phyloP scores from a whole-genome alignment of 1,140 invertebrate genomes.

The Galleria mellonella region DNA sequence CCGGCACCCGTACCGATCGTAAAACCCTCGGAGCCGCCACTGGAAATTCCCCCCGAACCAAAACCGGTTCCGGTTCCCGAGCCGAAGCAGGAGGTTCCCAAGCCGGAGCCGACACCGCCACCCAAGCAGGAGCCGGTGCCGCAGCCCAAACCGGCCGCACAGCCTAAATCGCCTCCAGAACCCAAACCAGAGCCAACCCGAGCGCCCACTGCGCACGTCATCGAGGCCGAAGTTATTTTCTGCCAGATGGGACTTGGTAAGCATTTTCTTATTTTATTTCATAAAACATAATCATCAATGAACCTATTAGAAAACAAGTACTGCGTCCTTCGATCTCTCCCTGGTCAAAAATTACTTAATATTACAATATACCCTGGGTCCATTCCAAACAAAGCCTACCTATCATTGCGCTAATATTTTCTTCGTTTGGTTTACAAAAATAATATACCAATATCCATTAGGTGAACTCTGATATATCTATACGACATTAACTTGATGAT shows the following conservation, averaged over 20 bases:
- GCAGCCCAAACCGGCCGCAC: slow-evolving; percentile 35
- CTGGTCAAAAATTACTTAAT: no score
- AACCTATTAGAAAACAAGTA: no score
- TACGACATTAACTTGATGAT: no score
- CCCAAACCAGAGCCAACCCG: slow-evolving; percentile 24
- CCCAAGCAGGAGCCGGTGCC: slow-evolving; percentile 58
- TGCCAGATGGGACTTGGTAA: slow-evolving; percentile 80
- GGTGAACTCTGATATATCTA: no score
- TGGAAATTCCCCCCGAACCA: slow-evolving; percentile 21
- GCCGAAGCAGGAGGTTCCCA: slow-evolving; percentile 13
- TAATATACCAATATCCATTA: no score
- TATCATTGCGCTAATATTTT: no score
- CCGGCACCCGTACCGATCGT: slow-evolving; percentile 7
- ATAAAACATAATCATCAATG: no score
- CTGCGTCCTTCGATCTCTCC: no score
- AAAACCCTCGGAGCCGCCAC: slow-evolving; percentile 1
- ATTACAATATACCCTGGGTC: no score
- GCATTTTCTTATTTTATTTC: slow-evolving; percentile 28
- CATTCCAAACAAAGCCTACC: no score
- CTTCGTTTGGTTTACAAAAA: no score
- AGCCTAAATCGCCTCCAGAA: slow-evolving; percentile 23
- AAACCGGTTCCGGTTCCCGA: slow-evolving; percentile 17
- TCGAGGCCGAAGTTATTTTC: slow-evolving; percentile 80
- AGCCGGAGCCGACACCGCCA: slow-evolving; percentile 31
- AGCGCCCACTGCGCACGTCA: slow-evolving; percentile 65